Evolutionary conservation across 1,140 invertebrate genomes (phyloP).

Genomic region (Lethrus apterus): DNA sequence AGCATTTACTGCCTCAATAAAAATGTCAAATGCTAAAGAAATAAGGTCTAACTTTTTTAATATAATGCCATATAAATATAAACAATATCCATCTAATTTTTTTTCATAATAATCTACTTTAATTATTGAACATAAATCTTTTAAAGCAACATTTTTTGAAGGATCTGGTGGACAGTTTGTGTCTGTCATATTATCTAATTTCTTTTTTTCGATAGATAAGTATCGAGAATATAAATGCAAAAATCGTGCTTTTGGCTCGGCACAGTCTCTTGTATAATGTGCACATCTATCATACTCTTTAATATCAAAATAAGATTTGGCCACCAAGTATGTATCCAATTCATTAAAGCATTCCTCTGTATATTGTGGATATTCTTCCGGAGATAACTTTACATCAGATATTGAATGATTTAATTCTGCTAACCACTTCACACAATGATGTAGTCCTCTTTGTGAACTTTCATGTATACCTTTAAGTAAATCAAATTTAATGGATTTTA

Average conservation of each 20-base stretch:
- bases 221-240: conserved; percentile 71
- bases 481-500: conserved; percentile 58
- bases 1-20: conserved; percentile 68
- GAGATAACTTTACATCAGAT: conserved; percentile 52
- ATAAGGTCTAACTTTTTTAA: conserved; percentile 79
- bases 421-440: conserved; percentile 74
- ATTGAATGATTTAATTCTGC: conserved; percentile 75
- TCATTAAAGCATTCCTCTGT: conserved; percentile 48
- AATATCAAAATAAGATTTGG: conserved; percentile 86
- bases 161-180: conserved; percentile 61
- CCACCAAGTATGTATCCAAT: conserved; percentile 67
- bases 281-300: conserved; percentile 89
- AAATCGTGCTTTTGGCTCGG: conserved; percentile 61
- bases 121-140: conserved; percentile 49
- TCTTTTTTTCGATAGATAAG: conserved; percentile 82
- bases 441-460: conserved; percentile 62
- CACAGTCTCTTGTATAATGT: conserved; percentile 69
- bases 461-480: conserved; percentile 57
- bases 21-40: conserved; percentile 63
- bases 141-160: conserved; percentile 49
- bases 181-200: conserved; percentile 76
- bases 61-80: conserved; percentile 89
- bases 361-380: conserved; percentile 38
- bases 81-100: conserved; percentile 76
- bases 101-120: conserved; percentile 52